Percentiles rank a stretch among this genome's conserved stretches.
phyloP scores from a whole-genome alignment of 2,888 invertebrate species.

The Thalpophila matura region DNA sequence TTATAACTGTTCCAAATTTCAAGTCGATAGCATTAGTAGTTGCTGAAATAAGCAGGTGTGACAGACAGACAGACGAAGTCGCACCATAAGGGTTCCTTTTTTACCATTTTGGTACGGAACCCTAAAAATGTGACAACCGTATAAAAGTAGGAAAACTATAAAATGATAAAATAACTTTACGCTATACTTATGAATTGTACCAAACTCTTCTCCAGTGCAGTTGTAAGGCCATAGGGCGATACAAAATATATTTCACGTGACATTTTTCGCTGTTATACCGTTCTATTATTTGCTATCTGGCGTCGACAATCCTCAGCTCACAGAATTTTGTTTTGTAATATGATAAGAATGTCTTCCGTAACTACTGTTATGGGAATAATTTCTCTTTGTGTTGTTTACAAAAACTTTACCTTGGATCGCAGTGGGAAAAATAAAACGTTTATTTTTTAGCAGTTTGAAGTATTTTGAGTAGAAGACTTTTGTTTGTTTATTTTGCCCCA shows the following conservation, averaged over 20 bases:
- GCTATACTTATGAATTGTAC: constrained; percentile 48
- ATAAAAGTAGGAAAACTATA: background rate
- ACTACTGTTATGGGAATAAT: constrained; percentile 9
- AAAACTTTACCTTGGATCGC: too few species aligned
- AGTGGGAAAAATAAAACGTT: too few species aligned
- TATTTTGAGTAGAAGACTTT: too few species aligned
- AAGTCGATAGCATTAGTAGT: too few species aligned
- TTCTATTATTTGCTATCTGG: constrained; percentile 66
- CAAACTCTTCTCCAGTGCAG: constrained; percentile 53
- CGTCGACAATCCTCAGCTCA: constrained; percentile 22
- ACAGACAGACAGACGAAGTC: too few species aligned
- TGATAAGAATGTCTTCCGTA: constrained; percentile 9
- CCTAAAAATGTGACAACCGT: background rate
- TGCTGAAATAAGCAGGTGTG: too few species aligned
- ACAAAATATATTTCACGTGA: constrained; percentile 69
- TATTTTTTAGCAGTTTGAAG: too few species aligned
- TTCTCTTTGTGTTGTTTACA: background rate
- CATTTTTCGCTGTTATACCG: constrained; percentile 67
- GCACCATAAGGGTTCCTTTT: too few species aligned
- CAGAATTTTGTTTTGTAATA: constrained; percentile 23
- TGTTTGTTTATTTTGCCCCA: too few species aligned
- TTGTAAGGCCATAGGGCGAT: constrained; percentile 46
- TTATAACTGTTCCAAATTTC: too few species aligned
- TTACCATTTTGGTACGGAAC: too few species aligned
- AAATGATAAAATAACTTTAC: too few species aligned